Base-by-base conservation (phyloP, 2,797 vertebrate genomes). In the Delichon dasypus region DNA sequence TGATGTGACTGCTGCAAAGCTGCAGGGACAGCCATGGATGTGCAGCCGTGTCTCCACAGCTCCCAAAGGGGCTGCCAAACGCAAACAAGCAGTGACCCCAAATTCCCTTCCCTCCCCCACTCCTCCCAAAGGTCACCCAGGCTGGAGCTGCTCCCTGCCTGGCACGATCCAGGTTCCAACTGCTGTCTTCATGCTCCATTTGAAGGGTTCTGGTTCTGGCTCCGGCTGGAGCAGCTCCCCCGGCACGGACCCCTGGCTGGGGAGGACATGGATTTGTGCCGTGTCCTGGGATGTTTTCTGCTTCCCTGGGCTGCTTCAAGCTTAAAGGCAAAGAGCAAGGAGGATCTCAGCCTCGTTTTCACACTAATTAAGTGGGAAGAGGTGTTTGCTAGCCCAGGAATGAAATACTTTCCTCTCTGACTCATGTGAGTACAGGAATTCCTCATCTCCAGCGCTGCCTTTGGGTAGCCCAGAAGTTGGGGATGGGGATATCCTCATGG, bases 321-420 rank as follows among this genome's bases (percentile, higher is more conserved):
- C 30, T 62, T 27, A 48, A 55, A 64, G 44, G 21, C 45, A 60
- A 45, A 80, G 40, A 48, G 45, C 30, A 65, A 67, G 66, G 79
- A 40, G 55, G 48, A 89, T 38, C 48, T 75, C 16, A 58, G 54
- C 76, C 79, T 78, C 25, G 50, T 61, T 88, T 90, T 38, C 40
- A 30, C 13, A 3, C 45, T n/a, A 30, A 84, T 90, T 80, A 58
- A 54, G 36, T 22, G 54, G 40, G 47, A 81, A 86, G 77, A 86
- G 89, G 77, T 86, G 86, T 73, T 86, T 82, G 48, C 74, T 67
- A 54, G 57, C 71, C 27, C 6, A 2, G 32, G 61, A 87, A 53
- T 64, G 4, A 79, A 93, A 89, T 73, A 65, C 72, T 94, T 96
- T 92, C 85, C 91, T 36, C 79, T 84, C 53, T 92, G 80, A 89